Evolutionary conservation across 2,113 vertebrate genomes (phyloP).

Genomic region (Entosphenus tridentatus): DNA sequence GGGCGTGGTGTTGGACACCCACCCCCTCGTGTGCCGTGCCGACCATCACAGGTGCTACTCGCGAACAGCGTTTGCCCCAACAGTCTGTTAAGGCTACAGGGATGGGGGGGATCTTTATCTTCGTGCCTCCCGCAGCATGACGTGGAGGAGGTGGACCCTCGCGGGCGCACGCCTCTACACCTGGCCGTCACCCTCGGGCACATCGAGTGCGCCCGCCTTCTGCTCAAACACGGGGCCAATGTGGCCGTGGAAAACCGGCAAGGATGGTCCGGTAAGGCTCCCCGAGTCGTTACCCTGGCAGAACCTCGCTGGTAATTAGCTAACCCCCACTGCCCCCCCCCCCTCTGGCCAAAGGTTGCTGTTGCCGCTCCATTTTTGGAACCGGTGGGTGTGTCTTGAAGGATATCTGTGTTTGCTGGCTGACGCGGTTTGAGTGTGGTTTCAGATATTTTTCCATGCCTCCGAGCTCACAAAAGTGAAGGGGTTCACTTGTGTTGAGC

Average conservation of each 20-base stretch:
- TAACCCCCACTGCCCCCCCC: no score
- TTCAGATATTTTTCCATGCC: no score
- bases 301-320: no score
- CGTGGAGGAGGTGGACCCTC: conserved; percentile 45
- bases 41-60: neutral
- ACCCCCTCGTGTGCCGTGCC: neutral
- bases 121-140: conserved; percentile 30
- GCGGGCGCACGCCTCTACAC: conserved; percentile 58
- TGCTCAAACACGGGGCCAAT: conserved; percentile 50
- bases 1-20: neutral
- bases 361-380: no score
- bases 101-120: neutral
- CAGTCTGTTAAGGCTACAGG: neutral
- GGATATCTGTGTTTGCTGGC: no score
- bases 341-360: no score
- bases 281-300: no score
- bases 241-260: conserved; percentile 45
- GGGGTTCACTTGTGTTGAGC: no score
- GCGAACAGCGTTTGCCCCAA: neutral
- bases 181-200: conserved; percentile 67
- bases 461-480: no score
- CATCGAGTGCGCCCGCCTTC: conserved; percentile 53
- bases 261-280: conserved; percentile 53
- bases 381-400: no score
- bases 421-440: no score